Percentiles rank a stretch among this genome's conserved stretches.
phyloP scores from a whole-genome alignment of 2,888 invertebrate species.

The Sicus ferrugineus region DNA sequence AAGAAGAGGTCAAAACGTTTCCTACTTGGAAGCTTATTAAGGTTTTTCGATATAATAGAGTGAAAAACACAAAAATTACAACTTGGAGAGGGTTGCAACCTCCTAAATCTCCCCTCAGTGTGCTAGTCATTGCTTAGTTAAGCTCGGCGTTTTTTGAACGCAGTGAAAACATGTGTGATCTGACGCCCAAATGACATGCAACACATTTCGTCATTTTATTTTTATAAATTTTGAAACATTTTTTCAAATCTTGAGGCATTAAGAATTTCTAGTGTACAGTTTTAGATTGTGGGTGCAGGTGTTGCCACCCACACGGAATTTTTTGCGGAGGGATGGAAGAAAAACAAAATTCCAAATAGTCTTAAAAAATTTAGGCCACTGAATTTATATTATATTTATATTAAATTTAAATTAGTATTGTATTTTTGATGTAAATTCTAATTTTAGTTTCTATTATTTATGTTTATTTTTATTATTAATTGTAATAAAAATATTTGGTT shows the following conservation, averaged over 20 bases:
- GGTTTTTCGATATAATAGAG: too few species aligned
- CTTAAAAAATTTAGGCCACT: not conserved
- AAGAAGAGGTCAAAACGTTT: too few species aligned
- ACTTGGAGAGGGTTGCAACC: too few species aligned
- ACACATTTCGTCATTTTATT: not conserved
- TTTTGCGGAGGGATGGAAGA: too few species aligned
- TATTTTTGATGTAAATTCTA: conserved; percentile 12
- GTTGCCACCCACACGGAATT: too few species aligned
- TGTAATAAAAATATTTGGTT: not conserved
- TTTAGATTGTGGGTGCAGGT: too few species aligned
- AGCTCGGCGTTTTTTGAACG: too few species aligned
- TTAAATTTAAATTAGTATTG: conserved; percentile 18
- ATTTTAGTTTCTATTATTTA: conserved; percentile 19
- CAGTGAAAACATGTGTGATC: not conserved
- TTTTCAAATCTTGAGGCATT: not conserved
- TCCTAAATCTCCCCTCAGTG: too few species aligned
- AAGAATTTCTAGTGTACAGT: too few species aligned
- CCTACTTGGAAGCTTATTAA: too few species aligned
- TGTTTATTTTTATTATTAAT: conserved; percentile 7
- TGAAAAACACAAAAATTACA: too few species aligned
- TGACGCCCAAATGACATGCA: not conserved
- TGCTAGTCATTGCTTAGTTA: too few species aligned
- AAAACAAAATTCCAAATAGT: not conserved
- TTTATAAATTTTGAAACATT: not conserved
- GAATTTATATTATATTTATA: conserved; percentile 12